Percentiles rank a stretch among this genome's conserved stretches.
Conservation (phyloP, 2,113 vertebrate genomes). For the Pangasianodon gigas region DNA sequence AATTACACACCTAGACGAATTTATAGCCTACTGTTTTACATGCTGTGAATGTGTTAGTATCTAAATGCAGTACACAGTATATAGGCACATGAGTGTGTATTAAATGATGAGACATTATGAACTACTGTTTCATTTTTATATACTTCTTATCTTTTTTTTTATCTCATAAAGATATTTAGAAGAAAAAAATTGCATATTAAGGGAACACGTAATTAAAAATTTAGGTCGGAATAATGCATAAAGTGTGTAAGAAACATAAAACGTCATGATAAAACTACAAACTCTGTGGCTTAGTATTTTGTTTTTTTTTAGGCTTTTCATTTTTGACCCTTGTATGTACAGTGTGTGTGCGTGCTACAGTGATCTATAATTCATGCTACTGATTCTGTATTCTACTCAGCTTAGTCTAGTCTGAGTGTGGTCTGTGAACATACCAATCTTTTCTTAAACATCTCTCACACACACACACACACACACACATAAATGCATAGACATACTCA, state of each 20-base stretch:
- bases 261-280: not conserved
- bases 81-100: not conserved
- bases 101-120: not conserved
- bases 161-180: not conserved
- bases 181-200: not conserved
- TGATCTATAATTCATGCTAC: not conserved
- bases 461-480: not conserved
- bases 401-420: not conserved
- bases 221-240: not conserved
- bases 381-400: not conserved
- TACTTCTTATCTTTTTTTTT: not conserved
- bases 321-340: not conserved
- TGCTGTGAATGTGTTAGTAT: not conserved
- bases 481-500: not conserved
- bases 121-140: not conserved
- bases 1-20: not conserved
- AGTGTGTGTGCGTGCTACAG: not conserved
- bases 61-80: not conserved
- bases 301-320: not conserved
- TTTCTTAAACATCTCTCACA: not conserved
- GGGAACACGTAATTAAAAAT: not conserved
- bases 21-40: constrained; percentile 33
- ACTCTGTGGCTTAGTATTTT: not conserved
- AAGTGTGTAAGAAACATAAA: not conserved
- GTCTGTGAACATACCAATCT: not conserved